Percentiles rank a stretch among this genome's conserved stretches.
Evolutionary conservation across 2,888 invertebrate species (phyloP).

Genomic region (Criorhina ranunculi): DNA sequence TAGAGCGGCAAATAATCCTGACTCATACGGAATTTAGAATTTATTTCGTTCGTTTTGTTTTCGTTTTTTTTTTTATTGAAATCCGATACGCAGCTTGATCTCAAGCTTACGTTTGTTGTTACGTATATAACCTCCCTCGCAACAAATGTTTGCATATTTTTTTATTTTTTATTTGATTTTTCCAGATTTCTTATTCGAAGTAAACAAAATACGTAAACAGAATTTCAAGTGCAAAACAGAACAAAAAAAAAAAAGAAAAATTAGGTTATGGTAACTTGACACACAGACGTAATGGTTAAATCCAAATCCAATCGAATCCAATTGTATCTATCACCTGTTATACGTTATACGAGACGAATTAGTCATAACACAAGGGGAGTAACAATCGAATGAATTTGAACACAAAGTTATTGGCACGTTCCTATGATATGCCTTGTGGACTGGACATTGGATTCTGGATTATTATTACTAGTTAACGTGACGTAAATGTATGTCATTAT

Average conservation of each 20-base stretch:
- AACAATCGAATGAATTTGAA: slow-evolving; percentile 11
- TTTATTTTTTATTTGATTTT: not conserved
- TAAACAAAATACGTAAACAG: slow-evolving; percentile 6
- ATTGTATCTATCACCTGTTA: slow-evolving; percentile 32
- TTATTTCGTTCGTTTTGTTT: not conserved
- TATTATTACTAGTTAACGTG: slow-evolving; percentile 12
- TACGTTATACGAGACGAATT: slow-evolving; percentile 35
- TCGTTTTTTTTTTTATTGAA: slow-evolving; percentile 24
- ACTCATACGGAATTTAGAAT: slow-evolving; percentile 34
- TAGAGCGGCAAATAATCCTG: slow-evolving; percentile 43
- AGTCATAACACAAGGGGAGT: slow-evolving; percentile 32
- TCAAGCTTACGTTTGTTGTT: slow-evolving; percentile 16
- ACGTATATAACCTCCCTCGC: slow-evolving; percentile 20
- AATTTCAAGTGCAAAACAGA: not conserved
- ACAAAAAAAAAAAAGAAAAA: not conserved
- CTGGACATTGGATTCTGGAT: slow-evolving; percentile 34
- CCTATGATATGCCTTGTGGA: slow-evolving; percentile 23
- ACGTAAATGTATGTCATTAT: slow-evolving; percentile 12
- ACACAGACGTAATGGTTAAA: slow-evolving; percentile 34
- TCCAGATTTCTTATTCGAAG: slow-evolving; percentile 1
- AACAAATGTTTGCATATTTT: slow-evolving; percentile 15
- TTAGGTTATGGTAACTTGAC: slow-evolving; percentile 39
- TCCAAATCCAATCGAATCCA: not conserved
- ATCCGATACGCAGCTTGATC: slow-evolving; percentile 25
- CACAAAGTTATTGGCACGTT: slow-evolving; percentile 39